Evolutionary conservation across 2,888 invertebrate species (phyloP).

Genomic region (Elysia crispata): DNA sequence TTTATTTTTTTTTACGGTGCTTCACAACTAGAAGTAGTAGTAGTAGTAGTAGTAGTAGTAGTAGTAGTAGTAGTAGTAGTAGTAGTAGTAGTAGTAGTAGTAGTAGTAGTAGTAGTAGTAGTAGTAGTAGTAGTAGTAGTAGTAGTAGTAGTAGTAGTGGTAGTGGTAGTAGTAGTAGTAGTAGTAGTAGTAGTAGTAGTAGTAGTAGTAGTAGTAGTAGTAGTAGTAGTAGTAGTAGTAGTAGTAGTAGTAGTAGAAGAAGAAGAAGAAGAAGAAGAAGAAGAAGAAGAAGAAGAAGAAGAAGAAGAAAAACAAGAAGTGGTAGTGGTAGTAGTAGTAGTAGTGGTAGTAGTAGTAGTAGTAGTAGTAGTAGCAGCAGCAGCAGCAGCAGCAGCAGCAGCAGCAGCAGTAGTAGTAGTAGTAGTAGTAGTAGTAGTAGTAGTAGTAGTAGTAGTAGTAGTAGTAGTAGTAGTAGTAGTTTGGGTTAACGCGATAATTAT

Average conservation of each 20-base stretch:
- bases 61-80: background rate
- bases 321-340: background rate
- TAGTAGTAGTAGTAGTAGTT: constrained; percentile 13
- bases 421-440: constrained; percentile 19
- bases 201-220: background rate
- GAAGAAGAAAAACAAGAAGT: too few relatives aligned
- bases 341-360: background rate
- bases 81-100: background rate
- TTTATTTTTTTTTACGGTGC: too few relatives aligned
- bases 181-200: constrained; percentile 10
- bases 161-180: constrained; percentile 17
- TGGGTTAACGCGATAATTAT: background rate
- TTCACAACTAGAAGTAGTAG: too few relatives aligned
- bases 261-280: background rate
- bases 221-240: background rate
- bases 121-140: background rate
- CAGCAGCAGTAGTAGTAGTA: constrained; percentile 18
- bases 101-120: background rate
- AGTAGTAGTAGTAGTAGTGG: constrained; percentile 1
- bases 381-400: constrained; percentile 16
- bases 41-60: constrained; percentile 12
- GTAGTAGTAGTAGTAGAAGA: background rate
- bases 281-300: background rate
- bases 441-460: constrained; percentile 24
- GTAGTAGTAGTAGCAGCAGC: constrained; percentile 16